Percentiles rank a stretch among this genome's conserved stretches.
These are phyloP conservation scores for Zosterops borbonicus DNA, from an alignment of 2,113 vertebrate genomes.

Conservation along the genomic window DNA sequence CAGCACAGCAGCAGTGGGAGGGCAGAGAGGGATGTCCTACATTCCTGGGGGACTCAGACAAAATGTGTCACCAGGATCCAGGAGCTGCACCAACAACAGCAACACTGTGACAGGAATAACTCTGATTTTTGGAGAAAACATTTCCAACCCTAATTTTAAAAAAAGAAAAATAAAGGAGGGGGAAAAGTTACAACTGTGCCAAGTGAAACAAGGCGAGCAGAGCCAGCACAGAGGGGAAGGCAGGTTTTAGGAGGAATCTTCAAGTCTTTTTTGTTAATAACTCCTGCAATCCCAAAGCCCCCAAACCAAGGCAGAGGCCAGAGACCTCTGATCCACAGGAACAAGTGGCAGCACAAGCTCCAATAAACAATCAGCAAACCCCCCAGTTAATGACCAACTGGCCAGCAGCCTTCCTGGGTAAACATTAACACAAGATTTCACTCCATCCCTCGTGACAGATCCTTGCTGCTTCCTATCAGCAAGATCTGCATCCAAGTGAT, in stretches of 20 bases:
- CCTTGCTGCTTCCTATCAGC: neutral
- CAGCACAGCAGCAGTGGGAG: neutral
- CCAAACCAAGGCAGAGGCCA: neutral
- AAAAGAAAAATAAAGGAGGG: neutral
- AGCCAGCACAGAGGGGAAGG: neutral
- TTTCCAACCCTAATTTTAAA: neutral
- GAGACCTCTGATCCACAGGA: neutral
- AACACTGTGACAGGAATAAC: neutral
- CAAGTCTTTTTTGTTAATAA: neutral
- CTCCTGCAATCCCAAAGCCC: neutral
- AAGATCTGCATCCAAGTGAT: neutral
- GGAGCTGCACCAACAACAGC: neutral
- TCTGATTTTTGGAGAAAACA: neutral
- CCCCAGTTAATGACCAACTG: constrained; percentile 27
- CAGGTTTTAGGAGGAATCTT: neutral
- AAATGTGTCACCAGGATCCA: neutral
- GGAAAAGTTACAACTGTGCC: neutral
- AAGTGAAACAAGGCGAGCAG: neutral
- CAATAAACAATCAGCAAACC: neutral
- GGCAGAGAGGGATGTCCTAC: neutral
- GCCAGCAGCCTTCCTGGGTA: neutral
- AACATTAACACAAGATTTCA: constrained; percentile 26
- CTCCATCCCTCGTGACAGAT: neutral
- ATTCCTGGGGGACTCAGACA: neutral
- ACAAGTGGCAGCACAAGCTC: neutral